These are phyloP conservation scores for Leptinotarsa haldemani DNA, from an alignment of 2,888 invertebrate genomes.

Conservation along the genomic window DNA sequence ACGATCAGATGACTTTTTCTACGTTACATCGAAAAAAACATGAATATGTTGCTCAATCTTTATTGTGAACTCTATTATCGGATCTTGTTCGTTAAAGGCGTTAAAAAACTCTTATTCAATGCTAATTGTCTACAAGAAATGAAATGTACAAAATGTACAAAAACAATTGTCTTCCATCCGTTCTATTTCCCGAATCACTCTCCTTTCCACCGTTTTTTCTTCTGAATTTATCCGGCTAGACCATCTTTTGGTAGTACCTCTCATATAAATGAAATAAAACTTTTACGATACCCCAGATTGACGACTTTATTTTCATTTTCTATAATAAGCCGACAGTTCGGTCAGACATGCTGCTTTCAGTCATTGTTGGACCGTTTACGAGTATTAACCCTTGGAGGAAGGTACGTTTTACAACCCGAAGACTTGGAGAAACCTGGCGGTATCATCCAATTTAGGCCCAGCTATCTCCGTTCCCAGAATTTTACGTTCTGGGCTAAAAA, in stretches of 20 bases:
- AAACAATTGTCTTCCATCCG: background rate
- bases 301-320: constrained; percentile 45
- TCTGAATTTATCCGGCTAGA: background rate
- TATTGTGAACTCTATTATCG: too few species aligned
- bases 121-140: too few species aligned
- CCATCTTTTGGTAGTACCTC: constrained; percentile 9
- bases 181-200: background rate
- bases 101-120: too few species aligned
- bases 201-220: background rate
- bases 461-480: constrained; percentile 39
- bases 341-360: constrained; percentile 36
- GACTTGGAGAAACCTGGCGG: constrained; percentile 38
- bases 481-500: constrained; percentile 25
- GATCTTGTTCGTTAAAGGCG: too few species aligned
- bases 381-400: constrained; percentile 43
- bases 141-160: background rate
- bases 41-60: too few species aligned
- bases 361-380: constrained; percentile 40
- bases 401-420: constrained; percentile 44
- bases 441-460: constrained; percentile 39
- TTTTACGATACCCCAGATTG: constrained; percentile 42
- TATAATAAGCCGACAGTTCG: constrained; percentile 29
- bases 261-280: constrained; percentile 38
- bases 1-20: too few species aligned
- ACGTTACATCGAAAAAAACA: too few species aligned